Conservation (phyloP, 2,797 vertebrate genomes). For the Sebastes elongatus region DNA sequence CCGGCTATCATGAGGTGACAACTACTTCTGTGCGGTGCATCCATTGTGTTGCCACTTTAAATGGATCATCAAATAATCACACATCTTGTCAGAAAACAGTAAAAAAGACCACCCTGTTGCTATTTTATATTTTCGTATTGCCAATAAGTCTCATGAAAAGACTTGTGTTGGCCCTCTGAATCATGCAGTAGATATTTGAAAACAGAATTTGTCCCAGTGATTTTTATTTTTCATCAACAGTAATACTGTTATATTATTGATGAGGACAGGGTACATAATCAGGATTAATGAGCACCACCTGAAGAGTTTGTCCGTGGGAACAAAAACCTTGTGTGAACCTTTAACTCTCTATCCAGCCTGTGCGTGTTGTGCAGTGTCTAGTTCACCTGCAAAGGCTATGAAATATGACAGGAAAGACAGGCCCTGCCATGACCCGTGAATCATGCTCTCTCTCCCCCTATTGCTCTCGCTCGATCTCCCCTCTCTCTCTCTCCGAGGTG, state of each 20-base stretch:
- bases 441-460: slow-evolving; percentile 46
- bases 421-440: slow-evolving; percentile 65
- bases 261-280: background rate
- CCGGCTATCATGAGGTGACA: too few relatives aligned
- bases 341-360: background rate
- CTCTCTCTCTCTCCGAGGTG: slow-evolving; percentile 26
- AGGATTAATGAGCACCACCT: background rate
- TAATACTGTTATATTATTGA: background rate
- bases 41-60: too few relatives aligned
- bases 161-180: background rate
- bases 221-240: background rate
- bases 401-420: slow-evolving; percentile 64
- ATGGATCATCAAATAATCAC: background rate
- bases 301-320: background rate
- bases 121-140: background rate
- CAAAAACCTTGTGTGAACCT: slow-evolving; percentile 7
- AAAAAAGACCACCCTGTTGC: background rate
- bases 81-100: background rate
- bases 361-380: slow-evolving; percentile 12
- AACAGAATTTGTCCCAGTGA: background rate
- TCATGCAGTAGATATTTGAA: background rate
- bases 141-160: background rate
- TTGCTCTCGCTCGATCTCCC: slow-evolving; percentile 5
- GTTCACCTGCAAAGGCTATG: slow-evolving; percentile 42
- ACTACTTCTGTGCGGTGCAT: too few relatives aligned